Evolutionary conservation across 2,888 invertebrate species (phyloP).

Genomic region (Drosophila hamatofila): DNA sequence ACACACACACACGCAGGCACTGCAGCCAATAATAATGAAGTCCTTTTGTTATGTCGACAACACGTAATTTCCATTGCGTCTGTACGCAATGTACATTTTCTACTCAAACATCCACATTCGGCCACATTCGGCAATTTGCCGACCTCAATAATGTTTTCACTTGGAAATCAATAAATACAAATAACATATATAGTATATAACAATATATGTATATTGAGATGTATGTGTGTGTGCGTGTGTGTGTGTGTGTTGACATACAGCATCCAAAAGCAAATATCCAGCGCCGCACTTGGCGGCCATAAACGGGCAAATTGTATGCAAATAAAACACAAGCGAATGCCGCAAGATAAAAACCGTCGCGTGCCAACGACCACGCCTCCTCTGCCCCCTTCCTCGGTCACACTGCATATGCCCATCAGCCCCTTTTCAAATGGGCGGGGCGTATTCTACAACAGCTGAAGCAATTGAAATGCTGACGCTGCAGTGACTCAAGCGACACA

Average conservation of each 20-base stretch:
- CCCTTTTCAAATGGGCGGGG: neutral
- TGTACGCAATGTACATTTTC: slow-evolving; percentile 50
- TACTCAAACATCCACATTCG: slow-evolving; percentile 10
- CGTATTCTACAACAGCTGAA: slow-evolving; percentile 30
- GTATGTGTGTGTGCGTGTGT: neutral
- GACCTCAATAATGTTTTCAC: slow-evolving; percentile 77
- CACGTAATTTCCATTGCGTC: slow-evolving; percentile 63
- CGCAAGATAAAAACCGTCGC: slow-evolving; percentile 46
- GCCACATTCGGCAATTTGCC: slow-evolving; percentile 49
- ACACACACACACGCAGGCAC: slow-evolving; percentile 22
- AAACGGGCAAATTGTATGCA: slow-evolving; percentile 76
- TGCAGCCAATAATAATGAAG: slow-evolving; percentile 78
- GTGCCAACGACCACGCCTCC: slow-evolving; percentile 19
- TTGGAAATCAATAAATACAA: slow-evolving; percentile 78
- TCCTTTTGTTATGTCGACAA: slow-evolving; percentile 73
- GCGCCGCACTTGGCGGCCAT: slow-evolving; percentile 55
- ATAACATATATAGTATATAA: slow-evolving; percentile 61
- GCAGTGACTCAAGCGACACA: slow-evolving; percentile 35
- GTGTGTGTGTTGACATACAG: slow-evolving; percentile 3
- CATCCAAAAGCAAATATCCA: slow-evolving; percentile 23
- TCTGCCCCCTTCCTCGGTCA: neutral
- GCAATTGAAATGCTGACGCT: slow-evolving; percentile 60
- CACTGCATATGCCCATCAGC: neutral
- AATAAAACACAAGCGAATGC: slow-evolving; percentile 64
- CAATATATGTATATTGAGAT: neutral